Percentiles rank a stretch among this genome's conserved stretches.
phyloP scores from a whole-genome alignment of 2,888 invertebrate genomes.

The Frankliniella intonsa region DNA sequence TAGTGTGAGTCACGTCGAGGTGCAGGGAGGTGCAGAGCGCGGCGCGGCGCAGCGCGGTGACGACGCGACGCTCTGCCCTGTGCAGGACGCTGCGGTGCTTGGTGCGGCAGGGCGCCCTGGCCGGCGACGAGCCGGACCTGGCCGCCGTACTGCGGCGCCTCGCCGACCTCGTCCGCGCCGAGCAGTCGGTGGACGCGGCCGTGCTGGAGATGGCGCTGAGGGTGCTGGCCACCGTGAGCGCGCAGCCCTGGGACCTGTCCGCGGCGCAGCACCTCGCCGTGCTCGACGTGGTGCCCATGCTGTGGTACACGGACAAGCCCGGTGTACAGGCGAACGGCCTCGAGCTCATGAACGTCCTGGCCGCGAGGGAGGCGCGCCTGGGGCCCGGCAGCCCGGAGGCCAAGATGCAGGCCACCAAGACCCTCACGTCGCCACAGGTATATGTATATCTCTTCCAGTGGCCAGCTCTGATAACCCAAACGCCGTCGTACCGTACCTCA shows the following conservation, averaged over 20 bases:
- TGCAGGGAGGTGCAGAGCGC: background rate
- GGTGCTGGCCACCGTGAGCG: background rate
- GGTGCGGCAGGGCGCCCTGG: background rate
- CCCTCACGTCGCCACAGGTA: background rate
- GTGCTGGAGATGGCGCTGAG: background rate
- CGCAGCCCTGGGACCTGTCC: background rate
- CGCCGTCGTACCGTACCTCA: too few relatives aligned
- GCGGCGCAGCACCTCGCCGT: background rate
- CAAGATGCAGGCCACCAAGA: slow-evolving; percentile 8
- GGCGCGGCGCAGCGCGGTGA: background rate
- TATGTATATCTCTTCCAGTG: background rate
- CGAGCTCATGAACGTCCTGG: slow-evolving; percentile 16
- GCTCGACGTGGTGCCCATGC: background rate
- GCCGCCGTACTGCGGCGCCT: background rate
- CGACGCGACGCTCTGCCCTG: background rate
- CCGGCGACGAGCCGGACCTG: background rate
- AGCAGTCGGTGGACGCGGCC: background rate
- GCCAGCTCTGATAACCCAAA: background rate
- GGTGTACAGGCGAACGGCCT: background rate
- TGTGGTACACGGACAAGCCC: background rate
- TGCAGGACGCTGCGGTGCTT: background rate
- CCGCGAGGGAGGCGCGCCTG: background rate
- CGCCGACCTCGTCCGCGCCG: background rate
- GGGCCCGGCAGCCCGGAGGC: background rate
- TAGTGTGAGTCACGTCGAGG: background rate